phyloP scores from a whole-genome alignment of 1,140 invertebrate genomes.

The Aporrectodea caliginosa region DNA sequence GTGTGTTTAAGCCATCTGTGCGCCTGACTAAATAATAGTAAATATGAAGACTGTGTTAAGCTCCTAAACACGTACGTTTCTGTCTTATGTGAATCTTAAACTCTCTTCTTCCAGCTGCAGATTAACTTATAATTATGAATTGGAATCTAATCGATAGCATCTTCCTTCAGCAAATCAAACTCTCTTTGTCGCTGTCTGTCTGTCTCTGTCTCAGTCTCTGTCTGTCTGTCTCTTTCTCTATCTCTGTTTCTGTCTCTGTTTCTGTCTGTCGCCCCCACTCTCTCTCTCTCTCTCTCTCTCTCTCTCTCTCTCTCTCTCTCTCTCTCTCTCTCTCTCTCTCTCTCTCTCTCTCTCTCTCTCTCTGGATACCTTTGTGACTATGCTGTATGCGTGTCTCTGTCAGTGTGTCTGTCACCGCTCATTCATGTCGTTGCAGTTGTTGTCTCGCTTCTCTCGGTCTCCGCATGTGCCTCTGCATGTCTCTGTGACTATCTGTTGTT shows the following conservation, averaged over 20 bases:
- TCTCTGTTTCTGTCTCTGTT: slow-evolving; percentile 17
- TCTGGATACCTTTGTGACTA: no score
- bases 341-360: slow-evolving; percentile 15
- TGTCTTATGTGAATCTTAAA: no score
- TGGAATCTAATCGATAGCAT: background rate
- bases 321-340: slow-evolving; percentile 18
- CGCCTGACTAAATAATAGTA: no score
- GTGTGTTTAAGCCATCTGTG: no score
- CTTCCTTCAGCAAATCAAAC: background rate
- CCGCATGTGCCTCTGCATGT: background rate
- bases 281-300: slow-evolving; percentile 16
- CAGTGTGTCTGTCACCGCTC: no score
- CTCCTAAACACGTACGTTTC: background rate
- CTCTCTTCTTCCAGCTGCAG: no score
- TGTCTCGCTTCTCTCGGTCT: background rate
- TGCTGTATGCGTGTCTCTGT: no score
- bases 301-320: slow-evolving; percentile 14
- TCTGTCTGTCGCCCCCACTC: slow-evolving; percentile 1
- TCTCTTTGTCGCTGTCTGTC: background rate
- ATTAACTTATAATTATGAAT: no score
- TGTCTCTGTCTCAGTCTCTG: background rate
- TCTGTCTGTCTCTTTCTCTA: slow-evolving; percentile 5
- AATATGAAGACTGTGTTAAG: background rate
- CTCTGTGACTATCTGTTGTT: background rate
- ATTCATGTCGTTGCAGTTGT: background rate